Evolutionary conservation across 1,140 invertebrate genomes (phyloP).

Genomic region (Pseudobourletiella spinata): DNA sequence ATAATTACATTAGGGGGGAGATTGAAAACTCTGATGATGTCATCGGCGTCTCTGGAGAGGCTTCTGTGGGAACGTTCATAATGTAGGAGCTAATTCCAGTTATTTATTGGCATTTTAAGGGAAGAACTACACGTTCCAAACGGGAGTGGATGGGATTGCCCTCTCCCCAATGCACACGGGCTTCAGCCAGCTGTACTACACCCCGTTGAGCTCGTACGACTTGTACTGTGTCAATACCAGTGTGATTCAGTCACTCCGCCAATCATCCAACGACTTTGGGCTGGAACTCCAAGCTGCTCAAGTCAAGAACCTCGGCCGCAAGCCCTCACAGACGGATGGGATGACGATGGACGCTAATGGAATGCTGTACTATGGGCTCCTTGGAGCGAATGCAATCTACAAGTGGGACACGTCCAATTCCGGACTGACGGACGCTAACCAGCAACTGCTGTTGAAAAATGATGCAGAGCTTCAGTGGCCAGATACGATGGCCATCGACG

Average conservation of each 20-base stretch:
- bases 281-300: background rate
- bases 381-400: slow-evolving; percentile 54
- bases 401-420: slow-evolving; percentile 51
- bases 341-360: slow-evolving; percentile 59
- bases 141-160: slow-evolving; percentile 35
- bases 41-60: too few relatives aligned
- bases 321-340: slow-evolving; percentile 50
- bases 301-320: background rate
- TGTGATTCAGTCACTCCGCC: slow-evolving; percentile 41
- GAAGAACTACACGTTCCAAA: background rate
- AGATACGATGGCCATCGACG: slow-evolving; percentile 58
- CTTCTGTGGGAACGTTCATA: too few relatives aligned
- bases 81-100: too few relatives aligned
- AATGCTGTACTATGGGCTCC: slow-evolving; percentile 54
- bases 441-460: slow-evolving; percentile 50
- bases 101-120: slow-evolving; percentile 1
- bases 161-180: slow-evolving; percentile 54
- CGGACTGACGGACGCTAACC: background rate
- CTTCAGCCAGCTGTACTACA: slow-evolving; percentile 58
- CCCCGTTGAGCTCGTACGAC: slow-evolving; percentile 70
- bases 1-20: too few relatives aligned
- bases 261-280: slow-evolving; percentile 43
- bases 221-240: slow-evolving; percentile 64
- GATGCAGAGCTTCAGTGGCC: slow-evolving; percentile 58
- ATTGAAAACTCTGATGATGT: too few relatives aligned